Percentiles rank a stretch among this genome's conserved stretches.
phyloP scores from a whole-genome alignment of 2,113 vertebrate genomes.

The Sciurus niger region DNA sequence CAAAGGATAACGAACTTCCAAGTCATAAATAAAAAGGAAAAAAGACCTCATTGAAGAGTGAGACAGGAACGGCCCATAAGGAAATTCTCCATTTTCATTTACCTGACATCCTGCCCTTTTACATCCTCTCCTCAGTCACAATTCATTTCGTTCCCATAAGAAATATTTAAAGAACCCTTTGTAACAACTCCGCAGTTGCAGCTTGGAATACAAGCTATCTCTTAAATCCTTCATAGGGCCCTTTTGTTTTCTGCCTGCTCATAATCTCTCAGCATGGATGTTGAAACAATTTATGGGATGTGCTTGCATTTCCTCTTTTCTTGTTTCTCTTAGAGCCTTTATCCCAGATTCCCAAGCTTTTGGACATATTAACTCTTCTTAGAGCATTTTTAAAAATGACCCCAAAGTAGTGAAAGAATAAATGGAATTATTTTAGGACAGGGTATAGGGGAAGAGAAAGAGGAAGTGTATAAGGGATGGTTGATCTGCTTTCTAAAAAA shows the following conservation, averaged over 20 bases:
- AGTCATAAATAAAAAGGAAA: neutral
- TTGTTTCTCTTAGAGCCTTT: conserved; percentile 45
- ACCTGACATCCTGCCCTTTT: conserved; percentile 53
- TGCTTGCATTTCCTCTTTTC: conserved; percentile 47
- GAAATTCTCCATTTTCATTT: conserved; percentile 29
- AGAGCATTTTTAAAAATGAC: neutral
- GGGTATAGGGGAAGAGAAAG: neutral
- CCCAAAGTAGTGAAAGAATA: neutral
- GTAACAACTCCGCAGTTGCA: neutral
- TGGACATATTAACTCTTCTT: conserved; percentile 1
- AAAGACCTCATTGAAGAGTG: neutral
- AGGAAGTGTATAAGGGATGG: neutral
- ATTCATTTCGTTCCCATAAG: conserved; percentile 65
- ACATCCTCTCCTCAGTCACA: neutral
- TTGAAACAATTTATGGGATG: conserved; percentile 73
- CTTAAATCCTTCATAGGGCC: conserved; percentile 59
- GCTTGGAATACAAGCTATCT: conserved; percentile 41
- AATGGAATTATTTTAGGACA: conserved; percentile 15
- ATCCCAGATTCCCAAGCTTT: conserved; percentile 8
- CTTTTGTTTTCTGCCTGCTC: conserved; percentile 73
- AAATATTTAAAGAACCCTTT: conserved; percentile 73
- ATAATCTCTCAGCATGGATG: neutral
- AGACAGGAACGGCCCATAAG: neutral
- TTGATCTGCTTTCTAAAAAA: neutral
- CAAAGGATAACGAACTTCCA: neutral